Conservation (phyloP, 2,113 vertebrate species). For the Erinaceus europaeus region DNA sequence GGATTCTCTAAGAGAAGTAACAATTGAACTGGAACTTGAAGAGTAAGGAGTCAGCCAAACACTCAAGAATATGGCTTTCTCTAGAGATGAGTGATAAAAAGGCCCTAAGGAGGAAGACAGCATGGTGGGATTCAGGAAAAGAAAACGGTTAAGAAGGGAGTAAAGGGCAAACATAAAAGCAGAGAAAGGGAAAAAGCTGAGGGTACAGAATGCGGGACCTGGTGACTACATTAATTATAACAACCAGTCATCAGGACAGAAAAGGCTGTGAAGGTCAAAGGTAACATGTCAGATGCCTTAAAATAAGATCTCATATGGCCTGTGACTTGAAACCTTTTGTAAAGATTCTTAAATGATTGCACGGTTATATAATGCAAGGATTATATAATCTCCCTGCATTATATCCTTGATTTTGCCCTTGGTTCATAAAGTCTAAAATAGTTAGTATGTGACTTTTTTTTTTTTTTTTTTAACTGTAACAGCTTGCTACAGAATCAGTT, state of each 20-base stretch:
- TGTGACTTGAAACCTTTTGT: not conserved
- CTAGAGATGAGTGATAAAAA: not conserved
- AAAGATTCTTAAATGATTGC: no score
- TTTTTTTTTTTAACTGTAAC: no score
- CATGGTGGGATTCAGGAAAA: not conserved
- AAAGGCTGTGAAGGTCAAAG: no score
- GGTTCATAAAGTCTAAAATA: not conserved
- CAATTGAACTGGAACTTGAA: not conserved
- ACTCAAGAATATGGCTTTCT: not conserved
- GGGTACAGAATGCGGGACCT: not conserved
- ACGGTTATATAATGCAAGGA: no score
- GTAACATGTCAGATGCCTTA: not conserved
- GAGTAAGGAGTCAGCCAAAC: not conserved
- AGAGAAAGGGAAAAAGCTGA: not conserved
- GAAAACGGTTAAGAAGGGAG: not conserved
- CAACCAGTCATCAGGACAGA: not conserved
- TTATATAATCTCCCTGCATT: no score
- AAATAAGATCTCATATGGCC: not conserved
- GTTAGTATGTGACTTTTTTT: not conserved
- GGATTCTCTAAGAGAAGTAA: not conserved
- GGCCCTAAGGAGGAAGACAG: not conserved
- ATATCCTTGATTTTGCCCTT: not conserved
- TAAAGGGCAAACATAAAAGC: rapidly evolving
- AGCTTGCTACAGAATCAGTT: not conserved
- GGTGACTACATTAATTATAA: not conserved